A percentile compares a stretch with the other conserved stretches of the same genome.
phyloP scores from a whole-genome alignment of 2,888 invertebrate species.

The Meta bourneti region DNA sequence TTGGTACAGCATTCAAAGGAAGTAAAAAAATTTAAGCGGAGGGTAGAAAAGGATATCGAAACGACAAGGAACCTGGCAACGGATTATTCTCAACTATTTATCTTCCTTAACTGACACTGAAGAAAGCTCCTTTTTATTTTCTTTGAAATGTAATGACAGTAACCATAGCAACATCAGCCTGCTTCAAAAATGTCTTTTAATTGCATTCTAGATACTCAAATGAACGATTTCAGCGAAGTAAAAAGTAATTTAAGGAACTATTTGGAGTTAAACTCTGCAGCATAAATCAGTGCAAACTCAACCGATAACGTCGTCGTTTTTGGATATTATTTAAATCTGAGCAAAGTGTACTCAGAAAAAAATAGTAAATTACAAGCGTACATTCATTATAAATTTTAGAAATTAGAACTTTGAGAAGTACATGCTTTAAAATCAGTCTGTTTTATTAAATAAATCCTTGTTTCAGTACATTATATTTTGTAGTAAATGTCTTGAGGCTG shows the following conservation, averaged over 20 bases:
- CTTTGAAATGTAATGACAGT: constrained; percentile 28
- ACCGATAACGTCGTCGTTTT: too few relatives aligned
- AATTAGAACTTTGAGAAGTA: too few relatives aligned
- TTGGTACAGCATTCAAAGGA: neutral
- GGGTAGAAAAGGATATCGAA: neutral
- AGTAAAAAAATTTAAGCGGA: neutral
- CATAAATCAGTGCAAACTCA: neutral
- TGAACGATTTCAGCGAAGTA: constrained; percentile 22
- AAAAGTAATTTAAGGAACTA: constrained; percentile 20
- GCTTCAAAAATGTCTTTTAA: constrained; percentile 36
- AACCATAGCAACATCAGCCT: constrained; percentile 41
- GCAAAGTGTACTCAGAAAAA: too few relatives aligned
- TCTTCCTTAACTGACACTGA: neutral
- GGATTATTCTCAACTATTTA: neutral
- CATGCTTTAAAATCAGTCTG: too few relatives aligned
- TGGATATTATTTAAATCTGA: too few relatives aligned
- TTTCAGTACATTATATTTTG: too few relatives aligned
- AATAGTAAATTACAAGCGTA: too few relatives aligned
- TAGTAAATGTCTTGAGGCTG: too few relatives aligned
- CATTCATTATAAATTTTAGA: too few relatives aligned
- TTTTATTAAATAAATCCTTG: too few relatives aligned
- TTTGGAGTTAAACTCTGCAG: neutral
- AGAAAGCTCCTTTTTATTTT: constrained; percentile 15
- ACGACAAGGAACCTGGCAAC: constrained; percentile 16
- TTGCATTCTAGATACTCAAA: constrained; percentile 9